Conservation (phyloP, 92 coral and sea anemone genomes). For the Epizoanthus fatuus region DNA sequence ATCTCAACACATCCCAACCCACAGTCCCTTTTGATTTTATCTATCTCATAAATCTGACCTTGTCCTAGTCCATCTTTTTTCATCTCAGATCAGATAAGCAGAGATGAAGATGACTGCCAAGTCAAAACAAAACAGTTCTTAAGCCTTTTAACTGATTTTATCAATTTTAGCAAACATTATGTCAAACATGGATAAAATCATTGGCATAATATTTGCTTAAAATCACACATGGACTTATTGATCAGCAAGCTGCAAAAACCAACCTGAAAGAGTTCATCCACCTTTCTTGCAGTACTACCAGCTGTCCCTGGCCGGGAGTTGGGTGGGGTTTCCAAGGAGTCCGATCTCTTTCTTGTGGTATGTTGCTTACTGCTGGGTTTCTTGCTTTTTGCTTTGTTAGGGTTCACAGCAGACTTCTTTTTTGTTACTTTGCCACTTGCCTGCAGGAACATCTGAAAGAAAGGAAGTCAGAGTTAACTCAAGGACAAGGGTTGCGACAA, state of each 20-base stretch:
- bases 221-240: too few relatives aligned
- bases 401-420: conserved; percentile 68
- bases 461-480: background rate
- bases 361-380: conserved; percentile 43
- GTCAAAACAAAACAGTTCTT: background rate
- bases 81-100: too few relatives aligned
- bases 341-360: conserved; percentile 25
- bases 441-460: conserved; percentile 83
- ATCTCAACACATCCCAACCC: too few relatives aligned
- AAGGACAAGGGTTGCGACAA: too few relatives aligned
- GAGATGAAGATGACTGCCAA: background rate
- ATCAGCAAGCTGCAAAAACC: background rate
- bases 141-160: background rate
- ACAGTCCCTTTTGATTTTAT: too few relatives aligned
- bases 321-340: conserved; percentile 43
- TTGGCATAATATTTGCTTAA: background rate
- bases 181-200: background rate
- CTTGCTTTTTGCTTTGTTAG: conserved; percentile 52
- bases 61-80: too few relatives aligned
- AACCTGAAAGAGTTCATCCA: conserved; percentile 97
- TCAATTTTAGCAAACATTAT: too few relatives aligned
- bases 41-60: too few relatives aligned
- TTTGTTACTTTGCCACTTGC: conserved; percentile 94
- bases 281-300: conserved; percentile 87
- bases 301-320: conserved; percentile 83